These are phyloP conservation scores for Rhingia rostrata DNA, from an alignment of 2,888 invertebrate genomes.

Conservation along the genomic window DNA sequence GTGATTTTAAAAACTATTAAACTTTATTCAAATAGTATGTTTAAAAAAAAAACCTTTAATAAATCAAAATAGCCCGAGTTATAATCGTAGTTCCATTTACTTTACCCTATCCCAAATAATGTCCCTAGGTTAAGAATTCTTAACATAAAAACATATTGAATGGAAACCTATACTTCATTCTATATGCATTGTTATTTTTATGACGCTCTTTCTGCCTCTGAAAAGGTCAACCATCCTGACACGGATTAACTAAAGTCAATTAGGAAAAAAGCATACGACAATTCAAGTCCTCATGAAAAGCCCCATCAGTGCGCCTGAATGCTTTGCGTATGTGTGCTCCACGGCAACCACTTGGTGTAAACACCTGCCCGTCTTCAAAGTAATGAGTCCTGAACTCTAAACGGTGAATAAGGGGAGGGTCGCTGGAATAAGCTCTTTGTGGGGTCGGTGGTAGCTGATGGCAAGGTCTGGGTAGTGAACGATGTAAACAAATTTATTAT, in stretches of 20 bases:
- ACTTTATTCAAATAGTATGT: no score
- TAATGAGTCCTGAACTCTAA: constrained; percentile 46
- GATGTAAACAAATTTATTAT: constrained; percentile 66
- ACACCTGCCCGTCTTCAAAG: constrained; percentile 58
- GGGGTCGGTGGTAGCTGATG: constrained; percentile 7
- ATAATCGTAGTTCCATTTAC: no score
- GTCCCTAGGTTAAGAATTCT: no score
- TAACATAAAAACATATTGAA: no score
- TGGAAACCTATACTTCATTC: background rate
- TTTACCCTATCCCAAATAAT: no score
- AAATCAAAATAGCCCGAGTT: no score
- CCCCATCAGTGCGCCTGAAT: background rate
- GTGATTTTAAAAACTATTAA: no score
- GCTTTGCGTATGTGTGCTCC: constrained; percentile 11
- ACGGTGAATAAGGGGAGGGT: background rate
- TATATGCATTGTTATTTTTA: constrained; percentile 29
- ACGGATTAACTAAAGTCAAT: constrained; percentile 66
- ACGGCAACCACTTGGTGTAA: constrained; percentile 37
- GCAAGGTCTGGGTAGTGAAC: constrained; percentile 29
- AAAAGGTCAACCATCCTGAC: constrained; percentile 64
- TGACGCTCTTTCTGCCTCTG: background rate
- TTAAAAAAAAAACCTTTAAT: no score
- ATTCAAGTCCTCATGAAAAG: constrained; percentile 2
- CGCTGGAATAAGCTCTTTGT: constrained; percentile 39
- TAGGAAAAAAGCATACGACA: constrained; percentile 43